Evolutionary conservation across 1,140 invertebrate species (phyloP).

Genomic region (Cotesia chilonis): DNA sequence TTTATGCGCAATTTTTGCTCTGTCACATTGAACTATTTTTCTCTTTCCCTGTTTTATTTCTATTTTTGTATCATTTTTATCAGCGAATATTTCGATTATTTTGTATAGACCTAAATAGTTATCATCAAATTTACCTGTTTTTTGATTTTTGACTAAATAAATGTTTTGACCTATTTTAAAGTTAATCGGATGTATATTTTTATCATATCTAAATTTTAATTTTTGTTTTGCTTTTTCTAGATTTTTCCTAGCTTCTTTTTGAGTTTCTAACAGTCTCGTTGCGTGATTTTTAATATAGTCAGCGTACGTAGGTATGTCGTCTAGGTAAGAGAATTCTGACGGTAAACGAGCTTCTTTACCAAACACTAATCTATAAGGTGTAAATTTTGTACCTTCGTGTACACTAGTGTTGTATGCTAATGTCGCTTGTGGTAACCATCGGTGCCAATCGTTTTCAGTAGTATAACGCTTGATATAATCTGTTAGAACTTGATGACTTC

Average conservation of each 20-base stretch:
- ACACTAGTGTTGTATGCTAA: constrained; percentile 39
- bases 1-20: constrained; percentile 18
- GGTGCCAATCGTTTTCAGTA: constrained; percentile 52
- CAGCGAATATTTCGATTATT: constrained; percentile 23
- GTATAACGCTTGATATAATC: constrained; percentile 46
- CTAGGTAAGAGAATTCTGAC: neutral
- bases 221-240: constrained; percentile 19
- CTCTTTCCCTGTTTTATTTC: constrained; percentile 18
- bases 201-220: constrained; percentile 27
- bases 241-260: constrained; percentile 17
- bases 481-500: constrained; percentile 41
- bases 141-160: constrained; percentile 14
- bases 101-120: constrained; percentile 21
- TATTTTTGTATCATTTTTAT: constrained; percentile 24
- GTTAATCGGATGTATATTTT: neutral
- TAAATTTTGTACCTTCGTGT: constrained; percentile 29
- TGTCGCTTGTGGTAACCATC: constrained; percentile 45
- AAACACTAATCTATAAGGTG: constrained; percentile 28
- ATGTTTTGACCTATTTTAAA: constrained; percentile 16
- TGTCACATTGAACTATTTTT: constrained; percentile 9
- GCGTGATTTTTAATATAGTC: neutral
- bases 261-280: neutral
- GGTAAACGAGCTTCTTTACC: constrained; percentile 14
- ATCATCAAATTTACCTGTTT: constrained; percentile 5
- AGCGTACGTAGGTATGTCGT: neutral